A percentile compares a stretch with the other conserved stretches of the same genome.
These are phyloP conservation scores for Galaxias olidus DNA, from an alignment of 2,797 vertebrate genomes.

Conservation along the genomic window DNA sequence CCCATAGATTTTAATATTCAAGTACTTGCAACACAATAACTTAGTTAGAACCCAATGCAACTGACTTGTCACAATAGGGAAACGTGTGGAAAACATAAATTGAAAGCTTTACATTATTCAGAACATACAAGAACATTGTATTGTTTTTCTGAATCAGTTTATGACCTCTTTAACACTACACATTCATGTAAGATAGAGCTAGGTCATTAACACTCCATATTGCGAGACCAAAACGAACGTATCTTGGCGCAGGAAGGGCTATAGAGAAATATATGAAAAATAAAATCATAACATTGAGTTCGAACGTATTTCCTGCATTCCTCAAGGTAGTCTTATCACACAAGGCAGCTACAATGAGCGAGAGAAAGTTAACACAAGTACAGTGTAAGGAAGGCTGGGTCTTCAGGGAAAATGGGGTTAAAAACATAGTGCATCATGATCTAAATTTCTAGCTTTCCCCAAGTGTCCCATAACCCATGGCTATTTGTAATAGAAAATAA, in stretches of 20 bases:
- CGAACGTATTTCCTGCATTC: slow-evolving; percentile 60
- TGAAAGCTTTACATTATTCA: slow-evolving; percentile 71
- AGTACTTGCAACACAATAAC: slow-evolving; percentile 81
- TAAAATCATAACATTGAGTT: slow-evolving; percentile 3
- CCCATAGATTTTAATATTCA: slow-evolving; percentile 73
- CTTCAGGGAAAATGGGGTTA: slow-evolving; percentile 60
- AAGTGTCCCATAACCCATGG: slow-evolving; percentile 67
- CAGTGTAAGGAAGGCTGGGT: slow-evolving; percentile 66
- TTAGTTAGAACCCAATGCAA: slow-evolving; percentile 71
- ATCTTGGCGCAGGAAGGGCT: slow-evolving; percentile 50
- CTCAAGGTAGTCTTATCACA: slow-evolving; percentile 51
- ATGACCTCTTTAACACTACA: slow-evolving; percentile 56
- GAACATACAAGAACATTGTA: slow-evolving; percentile 65
- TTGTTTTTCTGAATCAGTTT: slow-evolving; percentile 51
- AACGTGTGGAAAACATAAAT: slow-evolving; percentile 17
- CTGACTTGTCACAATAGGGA: slow-evolving; percentile 53
- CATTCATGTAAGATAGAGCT: slow-evolving; percentile 34
- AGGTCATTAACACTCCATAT: slow-evolving; percentile 39
- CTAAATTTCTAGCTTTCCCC: slow-evolving; percentile 64
- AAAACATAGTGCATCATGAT: slow-evolving; percentile 76
- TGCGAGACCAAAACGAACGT: not conserved
- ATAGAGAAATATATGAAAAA: slow-evolving; percentile 19
- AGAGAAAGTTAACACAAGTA: slow-evolving; percentile 65
- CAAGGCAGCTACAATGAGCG: slow-evolving; percentile 58
- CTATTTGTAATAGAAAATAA: slow-evolving; percentile 68